A percentile compares a stretch with the other conserved stretches of the same genome.
phyloP scores from a whole-genome alignment of 2,797 vertebrate genomes.

The Epinephelus awoara region DNA sequence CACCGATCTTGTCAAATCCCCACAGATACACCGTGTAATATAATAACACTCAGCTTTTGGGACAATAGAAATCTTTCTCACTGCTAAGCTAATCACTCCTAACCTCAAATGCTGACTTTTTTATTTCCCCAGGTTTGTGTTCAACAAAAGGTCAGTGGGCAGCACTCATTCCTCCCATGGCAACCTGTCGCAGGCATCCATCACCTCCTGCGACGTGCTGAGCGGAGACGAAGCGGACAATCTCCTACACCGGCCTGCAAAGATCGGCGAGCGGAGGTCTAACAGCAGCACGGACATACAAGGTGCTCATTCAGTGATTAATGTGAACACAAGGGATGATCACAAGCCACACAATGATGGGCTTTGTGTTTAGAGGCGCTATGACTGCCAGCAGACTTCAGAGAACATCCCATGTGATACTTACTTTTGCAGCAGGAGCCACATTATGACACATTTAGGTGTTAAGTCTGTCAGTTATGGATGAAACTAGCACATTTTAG shows the following conservation, averaged over 20 bases:
- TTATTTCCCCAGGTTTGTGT: constrained; percentile 84
- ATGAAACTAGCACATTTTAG: neutral
- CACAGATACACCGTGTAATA: neutral
- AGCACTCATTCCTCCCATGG: constrained; percentile 89
- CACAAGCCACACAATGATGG: constrained; percentile 5
- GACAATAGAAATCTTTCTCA: neutral
- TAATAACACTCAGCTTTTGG: neutral
- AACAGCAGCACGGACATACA: constrained; percentile 92
- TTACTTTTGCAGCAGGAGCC: neutral
- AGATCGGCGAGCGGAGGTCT: constrained; percentile 89
- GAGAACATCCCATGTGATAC: neutral
- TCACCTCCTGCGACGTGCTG: constrained; percentile 88
- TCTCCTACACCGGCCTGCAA: constrained; percentile 82
- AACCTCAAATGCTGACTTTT: constrained; percentile 11
- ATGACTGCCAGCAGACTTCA: neutral
- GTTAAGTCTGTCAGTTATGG: neutral
- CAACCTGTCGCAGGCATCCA: constrained; percentile 90
- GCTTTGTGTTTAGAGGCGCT: constrained; percentile 14
- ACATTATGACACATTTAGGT: neutral
- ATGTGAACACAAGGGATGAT: neutral
- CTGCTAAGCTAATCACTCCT: neutral
- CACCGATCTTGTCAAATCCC: constrained; percentile 15
- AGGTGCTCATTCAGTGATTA: constrained; percentile 79
- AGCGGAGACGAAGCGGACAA: constrained; percentile 90
- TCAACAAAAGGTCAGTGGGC: constrained; percentile 87